A percentile compares a stretch with the other conserved stretches of the same genome.
phyloP scores from a whole-genome alignment of 2,797 vertebrate species.

The Pseudochirops corinnae region DNA sequence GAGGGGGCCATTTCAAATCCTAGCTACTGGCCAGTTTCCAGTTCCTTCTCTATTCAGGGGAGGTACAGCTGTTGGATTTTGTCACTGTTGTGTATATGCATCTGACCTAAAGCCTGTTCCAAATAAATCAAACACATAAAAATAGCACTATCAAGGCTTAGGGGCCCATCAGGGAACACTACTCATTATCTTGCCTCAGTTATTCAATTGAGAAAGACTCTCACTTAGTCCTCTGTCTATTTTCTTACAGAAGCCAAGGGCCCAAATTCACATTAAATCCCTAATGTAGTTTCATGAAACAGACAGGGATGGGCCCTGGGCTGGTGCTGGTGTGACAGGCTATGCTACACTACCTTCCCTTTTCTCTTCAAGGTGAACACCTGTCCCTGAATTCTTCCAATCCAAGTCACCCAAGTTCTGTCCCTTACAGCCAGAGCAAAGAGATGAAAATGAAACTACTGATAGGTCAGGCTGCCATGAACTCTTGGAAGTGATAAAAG shows the following conservation, averaged over 20 bases:
- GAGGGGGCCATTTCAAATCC: background rate
- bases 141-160: background rate
- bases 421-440: background rate
- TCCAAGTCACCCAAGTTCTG: background rate
- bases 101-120: background rate
- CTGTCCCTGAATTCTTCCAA: background rate
- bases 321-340: background rate
- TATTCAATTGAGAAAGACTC: background rate
- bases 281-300: background rate
- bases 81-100: background rate
- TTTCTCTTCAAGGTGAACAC: background rate
- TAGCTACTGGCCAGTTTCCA: background rate
- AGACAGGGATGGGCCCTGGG: background rate
- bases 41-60: background rate
- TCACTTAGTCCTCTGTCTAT: background rate
- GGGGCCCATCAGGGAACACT: background rate
- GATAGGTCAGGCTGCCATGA: background rate
- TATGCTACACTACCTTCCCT: background rate
- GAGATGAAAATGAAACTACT: background rate
- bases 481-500: background rate
- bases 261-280: background rate
- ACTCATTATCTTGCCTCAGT: background rate
- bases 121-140: conserved; percentile 3
- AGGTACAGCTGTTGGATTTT: background rate
- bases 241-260: background rate